Conservation (phyloP, 2,113 vertebrate genomes). For the Machaerirhynchus nigripectus region DNA sequence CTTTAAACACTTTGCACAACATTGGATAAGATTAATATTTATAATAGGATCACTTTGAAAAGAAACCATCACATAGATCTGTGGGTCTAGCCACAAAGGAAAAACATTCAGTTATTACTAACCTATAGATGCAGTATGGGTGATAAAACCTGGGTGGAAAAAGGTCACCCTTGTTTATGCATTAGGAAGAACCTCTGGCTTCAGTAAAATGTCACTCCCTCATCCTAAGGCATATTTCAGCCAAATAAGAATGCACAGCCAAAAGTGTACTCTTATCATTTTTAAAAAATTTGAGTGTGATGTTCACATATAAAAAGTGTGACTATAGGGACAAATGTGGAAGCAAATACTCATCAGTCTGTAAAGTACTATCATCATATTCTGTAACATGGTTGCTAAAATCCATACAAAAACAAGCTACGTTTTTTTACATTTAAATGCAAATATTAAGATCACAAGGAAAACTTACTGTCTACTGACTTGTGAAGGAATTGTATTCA, state of each 20-base stretch:
- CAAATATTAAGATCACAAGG: background rate
- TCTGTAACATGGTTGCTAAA: background rate
- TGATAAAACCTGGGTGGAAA: background rate
- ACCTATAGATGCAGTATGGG: background rate
- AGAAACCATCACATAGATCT: background rate
- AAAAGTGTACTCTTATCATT: background rate
- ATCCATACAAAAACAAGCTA: background rate
- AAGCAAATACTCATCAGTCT: background rate
- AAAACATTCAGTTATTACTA: background rate
- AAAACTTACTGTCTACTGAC: background rate
- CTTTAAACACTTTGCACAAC: background rate
- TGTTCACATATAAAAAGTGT: background rate
- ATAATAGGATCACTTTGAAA: background rate
- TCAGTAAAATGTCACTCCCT: background rate
- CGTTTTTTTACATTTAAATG: background rate
- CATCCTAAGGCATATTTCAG: background rate
- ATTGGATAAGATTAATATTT: background rate
- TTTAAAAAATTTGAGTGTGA: background rate
- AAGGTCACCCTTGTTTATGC: background rate
- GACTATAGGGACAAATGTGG: background rate
- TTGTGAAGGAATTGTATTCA: background rate
- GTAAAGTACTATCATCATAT: background rate
- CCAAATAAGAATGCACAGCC: background rate
- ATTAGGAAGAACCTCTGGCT: background rate
- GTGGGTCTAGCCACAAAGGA: background rate